These are phyloP conservation scores for Paramuricea clavata DNA, from an alignment of 92 coral and sea anemone genomes.

Conservation along the genomic window DNA sequence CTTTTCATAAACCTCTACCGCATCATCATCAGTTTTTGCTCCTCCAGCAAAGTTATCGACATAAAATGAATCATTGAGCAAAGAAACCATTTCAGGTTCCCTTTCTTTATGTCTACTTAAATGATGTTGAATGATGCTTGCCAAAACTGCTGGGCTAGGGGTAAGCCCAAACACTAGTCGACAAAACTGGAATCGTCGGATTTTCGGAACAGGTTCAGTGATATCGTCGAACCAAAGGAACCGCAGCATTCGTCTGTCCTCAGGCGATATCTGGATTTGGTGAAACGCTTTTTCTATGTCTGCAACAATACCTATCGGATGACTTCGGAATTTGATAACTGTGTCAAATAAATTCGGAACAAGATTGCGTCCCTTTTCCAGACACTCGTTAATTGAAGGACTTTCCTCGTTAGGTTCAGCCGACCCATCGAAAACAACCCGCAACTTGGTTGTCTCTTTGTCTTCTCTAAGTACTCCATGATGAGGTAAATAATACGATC, in stretches of 20 bases:
- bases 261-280: background rate
- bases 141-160: constrained; percentile 12
- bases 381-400: background rate
- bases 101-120: background rate
- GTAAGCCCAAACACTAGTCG: background rate
- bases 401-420: background rate
- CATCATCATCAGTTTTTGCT: background rate
- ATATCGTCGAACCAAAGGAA: constrained; percentile 19
- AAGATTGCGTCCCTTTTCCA: background rate
- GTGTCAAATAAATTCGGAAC: constrained; percentile 3
- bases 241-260: background rate
- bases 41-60: constrained; percentile 21
- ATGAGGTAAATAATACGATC: constrained; percentile 7
- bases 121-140: background rate
- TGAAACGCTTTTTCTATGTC: constrained; percentile 18
- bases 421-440: background rate
- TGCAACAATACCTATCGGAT: background rate
- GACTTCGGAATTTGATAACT: background rate
- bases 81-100: background rate
- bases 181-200: background rate
- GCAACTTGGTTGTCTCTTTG: background rate
- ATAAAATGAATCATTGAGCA: background rate
- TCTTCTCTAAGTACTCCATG: constrained; percentile 6
- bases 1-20: background rate
- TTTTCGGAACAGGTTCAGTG: background rate